phyloP scores from a whole-genome alignment of 2,113 vertebrate genomes.

The Amblyopsis rosae region DNA sequence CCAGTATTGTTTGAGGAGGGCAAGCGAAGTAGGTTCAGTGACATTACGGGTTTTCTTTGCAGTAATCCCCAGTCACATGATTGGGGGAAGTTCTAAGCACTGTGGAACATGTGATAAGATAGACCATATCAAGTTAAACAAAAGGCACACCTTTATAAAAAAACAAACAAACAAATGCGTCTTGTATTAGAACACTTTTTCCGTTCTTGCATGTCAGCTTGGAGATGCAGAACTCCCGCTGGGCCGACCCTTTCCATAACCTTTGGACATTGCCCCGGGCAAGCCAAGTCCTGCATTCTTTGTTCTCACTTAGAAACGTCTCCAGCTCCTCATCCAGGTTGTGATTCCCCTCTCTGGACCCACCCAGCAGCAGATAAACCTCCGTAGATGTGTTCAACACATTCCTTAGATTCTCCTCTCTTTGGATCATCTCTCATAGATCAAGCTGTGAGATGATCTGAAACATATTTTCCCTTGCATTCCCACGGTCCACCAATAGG shows the following conservation, averaged over 20 bases:
- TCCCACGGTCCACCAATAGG: constrained; percentile 32
- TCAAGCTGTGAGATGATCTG: constrained; percentile 31
- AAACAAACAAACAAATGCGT: neutral
- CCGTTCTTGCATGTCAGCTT: constrained; percentile 5
- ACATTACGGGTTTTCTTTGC: no score
- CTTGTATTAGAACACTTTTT: neutral
- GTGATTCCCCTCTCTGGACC: constrained; percentile 46
- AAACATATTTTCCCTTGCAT: constrained; percentile 23
- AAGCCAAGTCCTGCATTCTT: constrained; percentile 41
- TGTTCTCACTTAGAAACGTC: constrained; percentile 44
- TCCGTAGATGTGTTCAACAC: constrained; percentile 18
- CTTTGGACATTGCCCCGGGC: constrained; percentile 11
- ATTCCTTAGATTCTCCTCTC: constrained; percentile 37
- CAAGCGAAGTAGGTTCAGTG: no score
- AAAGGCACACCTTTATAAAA: neutral
- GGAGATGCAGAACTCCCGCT: constrained; percentile 25
- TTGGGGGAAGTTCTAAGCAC: no score
- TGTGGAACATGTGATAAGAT: no score
- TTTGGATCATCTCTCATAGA: neutral
- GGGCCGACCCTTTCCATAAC: constrained; percentile 27
- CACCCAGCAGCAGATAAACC: constrained; percentile 56
- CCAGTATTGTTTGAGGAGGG: no score
- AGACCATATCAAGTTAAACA: neutral
- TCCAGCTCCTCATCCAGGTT: constrained; percentile 49
- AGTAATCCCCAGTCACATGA: no score